A percentile compares a stretch with the other conserved stretches of the same genome.
These are phyloP conservation scores for Brachypalpus laphriformis DNA, from an alignment of 2,888 invertebrate genomes.

Conservation along the genomic window DNA sequence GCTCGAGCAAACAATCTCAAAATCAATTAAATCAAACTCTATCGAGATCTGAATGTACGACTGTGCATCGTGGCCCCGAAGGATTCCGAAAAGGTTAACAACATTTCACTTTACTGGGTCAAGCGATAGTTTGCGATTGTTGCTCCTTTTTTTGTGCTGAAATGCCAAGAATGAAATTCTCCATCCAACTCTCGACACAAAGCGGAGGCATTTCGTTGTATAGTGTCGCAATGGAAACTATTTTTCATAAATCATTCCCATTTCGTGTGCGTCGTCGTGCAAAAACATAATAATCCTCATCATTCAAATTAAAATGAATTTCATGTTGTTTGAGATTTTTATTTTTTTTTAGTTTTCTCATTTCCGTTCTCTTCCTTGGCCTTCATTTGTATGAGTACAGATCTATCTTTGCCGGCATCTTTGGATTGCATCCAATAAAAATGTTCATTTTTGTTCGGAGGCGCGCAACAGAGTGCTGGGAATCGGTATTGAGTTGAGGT, in stretches of 20 bases:
- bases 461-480: neutral
- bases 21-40: neutral
- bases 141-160: neutral
- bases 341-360: neutral
- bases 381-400: conserved; percentile 6
- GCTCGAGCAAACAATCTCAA: neutral
- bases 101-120: conserved; percentile 31
- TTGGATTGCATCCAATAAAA: conserved; percentile 31
- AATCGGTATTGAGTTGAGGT: neutral
- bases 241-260: neutral
- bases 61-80: neutral
- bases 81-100: conserved; percentile 21
- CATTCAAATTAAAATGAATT: conserved; percentile 15
- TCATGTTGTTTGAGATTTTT: neutral
- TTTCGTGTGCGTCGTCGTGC: neutral
- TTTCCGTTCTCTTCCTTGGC: conserved; percentile 5
- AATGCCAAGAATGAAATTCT: neutral
- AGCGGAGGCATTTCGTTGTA: neutral
- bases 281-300: neutral
- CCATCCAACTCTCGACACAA: neutral
- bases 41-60: neutral
- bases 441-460: conserved; percentile 5
- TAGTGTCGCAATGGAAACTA: conserved; percentile 6
- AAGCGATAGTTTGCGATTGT: neutral
- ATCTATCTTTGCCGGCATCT: conserved; percentile 7